Base-by-base conservation (phyloP, 2,888 invertebrate genomes). In the Brachypterus glaber region DNA sequence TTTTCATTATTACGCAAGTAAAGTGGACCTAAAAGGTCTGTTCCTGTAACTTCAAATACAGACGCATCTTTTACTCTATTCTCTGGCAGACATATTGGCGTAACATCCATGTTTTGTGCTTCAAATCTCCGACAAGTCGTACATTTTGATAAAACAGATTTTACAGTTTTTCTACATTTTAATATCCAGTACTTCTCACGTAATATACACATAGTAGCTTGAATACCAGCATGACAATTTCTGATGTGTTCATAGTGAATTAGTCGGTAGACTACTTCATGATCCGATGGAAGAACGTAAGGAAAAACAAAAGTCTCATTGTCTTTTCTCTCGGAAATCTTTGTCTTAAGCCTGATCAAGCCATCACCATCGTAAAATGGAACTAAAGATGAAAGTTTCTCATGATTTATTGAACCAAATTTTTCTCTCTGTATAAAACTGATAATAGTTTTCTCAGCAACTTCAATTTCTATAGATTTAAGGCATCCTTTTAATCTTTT, bases 21-120 rank as follows among this genome's bases (percentile, higher is more conserved):
- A 3, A 63, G 21, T 2, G 64, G 63, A 2, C 64, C 64, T 3
- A 53, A 49, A 21, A 61, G 43, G 44, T 63, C 62, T 4, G 61
- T 40, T 3, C 58, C 63, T 4, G 43, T 41, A 2, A 53, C 42
- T 41, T 58, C 54, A 47, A 59, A 59, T 17, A 41, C 43, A 4
- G 30, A 24, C 3, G 48, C 46, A 40, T 51, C 44, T n/a, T 41
- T 35, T 2, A 57, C 48, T n/a, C 55, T 41, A 39, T 58, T 46
- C 13, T 31, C 11, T 11, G 56, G 58, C 18, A 59, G 37, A 3
- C 55, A 45, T 7, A 49, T 37, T 15, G 48, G 33, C 27, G 45
- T 34, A 16, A 35, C 36, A 15, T 51, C 35, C 16, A 51, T 7
- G 4, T 17, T 17, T 43, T 49, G 49, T 4, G 33, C 43, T 4